phyloP scores from a whole-genome alignment of 2,888 invertebrate species.

The Antheraea yamamai region DNA sequence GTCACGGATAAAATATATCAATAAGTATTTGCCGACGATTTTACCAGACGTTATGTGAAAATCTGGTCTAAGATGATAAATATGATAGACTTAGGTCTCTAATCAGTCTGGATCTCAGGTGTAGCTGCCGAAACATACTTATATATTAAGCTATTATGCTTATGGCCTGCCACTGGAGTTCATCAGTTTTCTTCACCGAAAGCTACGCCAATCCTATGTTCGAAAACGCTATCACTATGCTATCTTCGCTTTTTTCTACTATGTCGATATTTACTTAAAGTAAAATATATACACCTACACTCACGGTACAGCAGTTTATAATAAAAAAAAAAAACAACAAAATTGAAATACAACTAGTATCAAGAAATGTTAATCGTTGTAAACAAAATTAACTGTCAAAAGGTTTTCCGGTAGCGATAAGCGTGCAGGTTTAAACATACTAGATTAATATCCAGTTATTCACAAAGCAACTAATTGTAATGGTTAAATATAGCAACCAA shows the following conservation, averaged over 20 bases:
- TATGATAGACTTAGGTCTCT: too few relatives aligned
- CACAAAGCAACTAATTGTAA: background rate
- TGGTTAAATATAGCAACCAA: background rate
- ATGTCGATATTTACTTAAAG: too few relatives aligned
- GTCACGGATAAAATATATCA: too few relatives aligned
- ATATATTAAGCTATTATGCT: background rate
- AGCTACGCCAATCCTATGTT: background rate
- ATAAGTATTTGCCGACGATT: too few relatives aligned
- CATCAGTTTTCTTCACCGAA: background rate
- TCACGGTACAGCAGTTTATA: background rate
- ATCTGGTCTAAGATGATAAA: too few relatives aligned
- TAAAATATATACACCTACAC: background rate
- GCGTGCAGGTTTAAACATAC: constrained; percentile 51
- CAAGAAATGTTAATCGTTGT: constrained; percentile 31
- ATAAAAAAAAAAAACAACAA: background rate
- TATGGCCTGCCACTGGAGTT: too few relatives aligned
- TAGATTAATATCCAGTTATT: background rate
- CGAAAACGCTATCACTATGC: background rate
- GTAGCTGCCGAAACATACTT: background rate
- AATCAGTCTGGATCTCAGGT: too few relatives aligned
- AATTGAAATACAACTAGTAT: constrained; percentile 31
- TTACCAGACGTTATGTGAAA: too few relatives aligned
- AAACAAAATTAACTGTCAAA: constrained; percentile 50
- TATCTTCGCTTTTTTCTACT: background rate
- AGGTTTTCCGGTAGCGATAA: constrained; percentile 44